Evolutionary conservation across 2,797 vertebrate species (phyloP), one percentile per base, ranked within the genome.

Genomic region (Pseudochromis fuscus): DNA sequence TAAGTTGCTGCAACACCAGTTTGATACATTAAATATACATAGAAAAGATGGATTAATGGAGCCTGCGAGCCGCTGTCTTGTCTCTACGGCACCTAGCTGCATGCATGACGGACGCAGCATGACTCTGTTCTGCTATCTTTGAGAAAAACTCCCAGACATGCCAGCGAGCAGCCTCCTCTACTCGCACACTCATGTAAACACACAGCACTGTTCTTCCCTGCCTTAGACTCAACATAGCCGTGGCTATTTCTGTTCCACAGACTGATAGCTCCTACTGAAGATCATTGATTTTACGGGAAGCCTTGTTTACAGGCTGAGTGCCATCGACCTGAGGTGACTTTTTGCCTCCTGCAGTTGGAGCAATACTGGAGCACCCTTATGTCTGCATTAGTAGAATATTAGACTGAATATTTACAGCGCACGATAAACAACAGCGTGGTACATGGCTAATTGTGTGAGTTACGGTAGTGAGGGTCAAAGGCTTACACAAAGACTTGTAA

Each of bases 281-380:
- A 95, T 96, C 96, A 99, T 99, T 99, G 97, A 99, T 99, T 98
- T 98, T 99, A 98, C 96, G 96, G 98, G 97, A 98, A 99, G 95
- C 96, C 94, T 87, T 98, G 97, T 98, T 98, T 98, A 96, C 97
- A 97, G 97, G 96, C 96, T 96, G 96, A 97, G 96, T 95, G 94
- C 95, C 95, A 99, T 99, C 96, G 97, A 99, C 97, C 97, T 98
- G 96, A 96, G 96, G 96, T 97, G 98, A 98, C 97, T 98, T 96
- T 94, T 96, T 96, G 95, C 95, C 95, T 98, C 92, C 95, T 98
- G 96, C 95, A 96, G 95, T 95, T 94, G 94, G 94, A 95, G 95
- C 91, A 82, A 83, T 82, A 79, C 74, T 81, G 85, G 79, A 93
- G 89, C 89, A 91, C 88, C 89, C 88, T 90, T 89, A 91, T 84